phyloP scores from a whole-genome alignment of 2,797 vertebrate genomes.

The Smutsia temminckii region DNA sequence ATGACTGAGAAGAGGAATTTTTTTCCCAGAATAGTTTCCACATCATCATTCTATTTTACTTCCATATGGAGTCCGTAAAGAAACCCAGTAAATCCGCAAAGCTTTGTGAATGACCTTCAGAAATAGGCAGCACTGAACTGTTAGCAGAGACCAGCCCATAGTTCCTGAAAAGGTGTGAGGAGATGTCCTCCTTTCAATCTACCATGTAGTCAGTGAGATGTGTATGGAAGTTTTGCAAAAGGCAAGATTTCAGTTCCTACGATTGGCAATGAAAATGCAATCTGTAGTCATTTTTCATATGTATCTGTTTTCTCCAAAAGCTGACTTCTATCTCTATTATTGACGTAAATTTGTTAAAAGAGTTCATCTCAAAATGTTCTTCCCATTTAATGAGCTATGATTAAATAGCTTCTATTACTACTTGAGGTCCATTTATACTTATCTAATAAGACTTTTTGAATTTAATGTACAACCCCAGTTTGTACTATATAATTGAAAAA shows the following conservation, averaged over 20 bases:
- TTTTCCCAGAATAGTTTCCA: slow-evolving; percentile 35
- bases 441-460: slow-evolving; percentile 11
- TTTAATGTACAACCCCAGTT: neutral
- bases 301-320: neutral
- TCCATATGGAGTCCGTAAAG: slow-evolving; percentile 71
- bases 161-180: slow-evolving; percentile 6
- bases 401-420: neutral
- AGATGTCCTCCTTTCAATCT: slow-evolving; percentile 6
- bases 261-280: neutral
- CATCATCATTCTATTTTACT: slow-evolving; percentile 54
- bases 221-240: neutral
- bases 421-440: neutral
- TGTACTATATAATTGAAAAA: neutral
- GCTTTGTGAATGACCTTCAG: slow-evolving; percentile 73
- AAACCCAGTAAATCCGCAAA: slow-evolving; percentile 62
- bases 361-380: slow-evolving; percentile 31
- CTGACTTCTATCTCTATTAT: neutral
- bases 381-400: neutral
- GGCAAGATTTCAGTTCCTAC: neutral
- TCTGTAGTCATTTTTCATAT: neutral
- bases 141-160: neutral
- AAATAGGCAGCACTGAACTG: slow-evolving; percentile 61
- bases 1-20: slow-evolving; percentile 40
- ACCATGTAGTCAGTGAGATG: neutral
- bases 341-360: neutral